Base-by-base conservation (phyloP, 2,113 vertebrate species). In the Muntiacus muntjak region DNA sequence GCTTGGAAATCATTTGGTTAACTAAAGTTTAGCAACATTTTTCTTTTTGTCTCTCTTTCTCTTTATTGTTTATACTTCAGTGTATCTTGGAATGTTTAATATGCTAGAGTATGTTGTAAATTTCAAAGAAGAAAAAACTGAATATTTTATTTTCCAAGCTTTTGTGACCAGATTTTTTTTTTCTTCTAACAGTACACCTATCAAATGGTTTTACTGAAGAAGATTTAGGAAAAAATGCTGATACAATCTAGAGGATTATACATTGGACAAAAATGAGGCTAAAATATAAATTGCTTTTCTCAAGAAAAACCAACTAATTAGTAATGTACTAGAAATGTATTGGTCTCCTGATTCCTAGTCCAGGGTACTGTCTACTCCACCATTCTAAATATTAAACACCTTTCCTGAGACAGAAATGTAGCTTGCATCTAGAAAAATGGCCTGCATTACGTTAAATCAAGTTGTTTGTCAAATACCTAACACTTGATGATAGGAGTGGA, bases 221-320 rank as follows among this genome's bases (percentile, higher is more conserved):
- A 43, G 28, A 6, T 62, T 85, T 55, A n/a, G 8, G 17, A 30
- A 45, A 58, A 81, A 82, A 81, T 83, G 43, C 14, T 87, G 74
- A 87, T 54, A 12, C 85, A 93, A 78, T 40, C n/a, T 90, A 88
- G 40, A 82, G 25, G 5, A 87, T 60, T 89, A 82, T 79, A 82
- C 5, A 45, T 28, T 21, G 8, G 12, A 71, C 7, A 55, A 94
- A 84, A 87, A 7, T 45, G 15, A 97, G 12, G 15, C 11, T 55
- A 97, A 96, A 89, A 23, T 83, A 58, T 57, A 1, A 92, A 88
- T 26, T 76, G 15, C 28, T 87, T 92, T 97, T 89, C n/a, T 97
- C 55, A 81, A 36, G 14, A 94, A 74, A 33, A 76, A 94, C 7
- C 40, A 71, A 76, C 1, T 50, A 67, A 47, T 58, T 60, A 82